Conservation (phyloP, 1,140 invertebrate genomes). For the Parapsyche elsis region DNA sequence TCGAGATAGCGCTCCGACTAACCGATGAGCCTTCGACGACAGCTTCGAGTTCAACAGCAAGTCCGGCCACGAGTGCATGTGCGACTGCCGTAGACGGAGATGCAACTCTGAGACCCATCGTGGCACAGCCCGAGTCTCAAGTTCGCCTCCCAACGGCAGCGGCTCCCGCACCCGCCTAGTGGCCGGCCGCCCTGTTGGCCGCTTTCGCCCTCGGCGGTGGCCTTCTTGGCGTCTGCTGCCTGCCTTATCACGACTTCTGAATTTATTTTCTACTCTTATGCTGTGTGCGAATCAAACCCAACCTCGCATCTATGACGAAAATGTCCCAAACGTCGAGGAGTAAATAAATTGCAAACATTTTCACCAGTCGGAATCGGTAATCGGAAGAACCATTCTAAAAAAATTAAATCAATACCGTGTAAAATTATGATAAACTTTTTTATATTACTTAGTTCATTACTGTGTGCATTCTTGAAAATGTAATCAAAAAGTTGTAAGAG, state of each 20-base stretch:
- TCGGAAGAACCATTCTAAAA: no score
- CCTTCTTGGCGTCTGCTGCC: slow-evolving; percentile 52
- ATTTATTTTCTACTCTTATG: slow-evolving; percentile 12
- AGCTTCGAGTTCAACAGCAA: not conserved
- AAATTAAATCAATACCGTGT: no score
- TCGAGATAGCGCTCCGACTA: slow-evolving; percentile 78
- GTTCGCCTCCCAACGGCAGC: slow-evolving; percentile 59
- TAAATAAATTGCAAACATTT: no score
- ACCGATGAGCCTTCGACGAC: slow-evolving; percentile 64
- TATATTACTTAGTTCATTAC: no score
- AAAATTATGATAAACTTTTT: no score
- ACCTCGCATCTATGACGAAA: no score
- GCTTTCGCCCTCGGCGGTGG: slow-evolving; percentile 50
- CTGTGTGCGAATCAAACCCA: not conserved
- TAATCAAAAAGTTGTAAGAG: no score
- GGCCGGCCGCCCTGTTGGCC: slow-evolving; percentile 55
- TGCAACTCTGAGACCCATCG: slow-evolving; percentile 62
- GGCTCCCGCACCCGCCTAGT: slow-evolving; percentile 56
- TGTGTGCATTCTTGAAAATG: no score
- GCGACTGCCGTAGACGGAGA: slow-evolving; percentile 60
- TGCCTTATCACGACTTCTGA: slow-evolving; percentile 55
- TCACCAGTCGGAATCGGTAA: no score
- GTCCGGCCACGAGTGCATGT: slow-evolving; percentile 51
- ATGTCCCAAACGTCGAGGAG: no score
- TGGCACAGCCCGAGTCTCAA: slow-evolving; percentile 62